Base-by-base conservation (phyloP, 2,888 invertebrate genomes). In the Alloplasta piceator region DNA sequence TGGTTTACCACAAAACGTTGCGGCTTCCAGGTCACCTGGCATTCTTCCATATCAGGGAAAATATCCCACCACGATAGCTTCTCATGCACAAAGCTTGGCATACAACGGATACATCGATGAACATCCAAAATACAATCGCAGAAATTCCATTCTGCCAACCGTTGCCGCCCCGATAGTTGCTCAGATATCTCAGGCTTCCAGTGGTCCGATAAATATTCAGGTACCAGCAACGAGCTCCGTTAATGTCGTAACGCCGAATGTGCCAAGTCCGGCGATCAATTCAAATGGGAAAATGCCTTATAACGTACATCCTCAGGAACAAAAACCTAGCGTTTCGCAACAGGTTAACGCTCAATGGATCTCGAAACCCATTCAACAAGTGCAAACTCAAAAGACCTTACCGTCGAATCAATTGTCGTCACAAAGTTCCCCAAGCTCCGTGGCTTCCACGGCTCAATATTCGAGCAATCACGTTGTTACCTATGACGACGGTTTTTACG, bases 401-500 rank as follows among this genome's bases (percentile, higher is more conserved):
- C 84, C 83, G 12, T 75, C 78, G 14, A 14, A 60, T 14, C 79
- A 68, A 55, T 67, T 78, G 4, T 12, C 56, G 6, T 36, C 72
- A n/a, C 86, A 84, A 7, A 74, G 16, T 38, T 58, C 80, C 0
- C 58, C 48, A 4, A 60, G 12, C 12, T 5, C 73, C 61, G 38
- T 48, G 36, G 10, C 73, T 52, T 16, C 67, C 10, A 12, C 46
- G 60, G 73, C 46, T 36, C 70, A 64, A 55, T 63, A 68, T 7
- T 36, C 68, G 6, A 77, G 61, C 66, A 82, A 81, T 68, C 78
- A 66, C 14, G 72, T 75, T 48, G 55, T 52, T 38, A 43, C 41
- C 0, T 87, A 87, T 64, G 90, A 90, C 16, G 92, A 92, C 66
- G 85, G 94, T 7, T 98, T 97, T 93, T 98, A 97, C 92, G 96